phyloP scores from a whole-genome alignment of 2,113 vertebrate species.

The Tyrannus savana region DNA sequence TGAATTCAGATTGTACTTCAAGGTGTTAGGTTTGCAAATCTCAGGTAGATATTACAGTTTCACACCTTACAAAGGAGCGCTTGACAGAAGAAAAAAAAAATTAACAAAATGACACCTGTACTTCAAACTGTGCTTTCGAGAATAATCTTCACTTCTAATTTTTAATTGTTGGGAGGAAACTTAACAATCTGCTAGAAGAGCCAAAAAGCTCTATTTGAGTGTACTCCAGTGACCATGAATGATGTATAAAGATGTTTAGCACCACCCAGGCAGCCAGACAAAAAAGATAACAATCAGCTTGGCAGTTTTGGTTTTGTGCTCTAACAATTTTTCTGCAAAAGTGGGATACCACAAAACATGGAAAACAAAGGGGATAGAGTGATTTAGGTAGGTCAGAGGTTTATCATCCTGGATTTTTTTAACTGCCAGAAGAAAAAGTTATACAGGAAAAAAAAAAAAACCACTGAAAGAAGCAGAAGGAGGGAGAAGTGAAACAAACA shows the following conservation, averaged over 20 bases:
- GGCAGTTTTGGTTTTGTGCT: neutral
- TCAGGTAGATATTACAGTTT: neutral
- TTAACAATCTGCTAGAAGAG: neutral
- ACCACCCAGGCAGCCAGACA: neutral
- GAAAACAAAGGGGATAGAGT: neutral
- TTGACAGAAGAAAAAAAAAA: neutral
- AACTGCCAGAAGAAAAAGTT: neutral
- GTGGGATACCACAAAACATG: neutral
- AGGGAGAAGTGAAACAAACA: neutral
- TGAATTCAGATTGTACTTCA: neutral
- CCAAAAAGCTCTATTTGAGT: neutral
- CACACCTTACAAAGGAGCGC: rapidly evolving
- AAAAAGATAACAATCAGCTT: neutral
- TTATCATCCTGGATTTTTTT: neutral
- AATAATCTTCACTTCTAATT: neutral
- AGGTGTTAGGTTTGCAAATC: neutral
- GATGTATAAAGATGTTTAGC: neutral
- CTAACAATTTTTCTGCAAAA: neutral
- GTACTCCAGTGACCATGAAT: neutral
- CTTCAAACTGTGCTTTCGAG: neutral
- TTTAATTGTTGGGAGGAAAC: neutral
- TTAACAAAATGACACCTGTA: neutral
- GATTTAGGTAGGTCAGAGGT: neutral
- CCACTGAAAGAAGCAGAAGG: neutral
- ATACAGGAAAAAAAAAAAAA: neutral